A percentile compares a stretch with the other conserved stretches of the same genome.
Evolutionary conservation across 2,797 vertebrate genomes (phyloP).

Genomic region (Paedocypris micromegethes): DNA sequence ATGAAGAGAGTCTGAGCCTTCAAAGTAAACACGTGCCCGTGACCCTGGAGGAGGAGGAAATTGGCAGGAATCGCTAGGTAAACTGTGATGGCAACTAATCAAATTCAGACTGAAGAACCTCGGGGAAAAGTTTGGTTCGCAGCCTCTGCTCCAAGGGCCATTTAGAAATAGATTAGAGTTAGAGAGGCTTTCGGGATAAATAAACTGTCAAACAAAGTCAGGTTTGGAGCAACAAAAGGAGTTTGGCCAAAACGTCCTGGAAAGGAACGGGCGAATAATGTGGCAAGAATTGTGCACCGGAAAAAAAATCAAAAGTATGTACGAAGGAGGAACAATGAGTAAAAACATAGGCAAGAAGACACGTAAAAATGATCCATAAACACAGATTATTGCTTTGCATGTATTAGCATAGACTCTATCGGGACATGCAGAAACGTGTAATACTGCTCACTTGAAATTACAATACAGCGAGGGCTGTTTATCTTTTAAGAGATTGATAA

Average conservation of each 20-base stretch:
- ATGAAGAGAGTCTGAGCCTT: constrained; percentile 54
- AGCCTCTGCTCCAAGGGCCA: constrained; percentile 18
- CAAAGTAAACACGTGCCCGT: constrained; percentile 58
- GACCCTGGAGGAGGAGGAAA: constrained; percentile 37
- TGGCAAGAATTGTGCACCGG: too few relatives aligned
- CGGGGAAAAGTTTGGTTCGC: constrained; percentile 16
- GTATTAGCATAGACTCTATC: constrained; percentile 60
- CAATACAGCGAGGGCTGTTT: constrained; percentile 72
- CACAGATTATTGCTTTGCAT: constrained; percentile 62
- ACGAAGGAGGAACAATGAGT: constrained; percentile 40
- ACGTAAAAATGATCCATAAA: constrained; percentile 50
- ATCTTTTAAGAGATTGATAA: constrained; percentile 73
- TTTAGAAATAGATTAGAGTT: constrained; percentile 27
- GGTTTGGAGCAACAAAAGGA: too few relatives aligned
- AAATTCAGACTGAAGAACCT: constrained; percentile 30
- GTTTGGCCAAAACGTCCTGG: too few relatives aligned
- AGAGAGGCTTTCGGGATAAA: constrained; percentile 9
- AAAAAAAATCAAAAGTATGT: constrained; percentile 49
- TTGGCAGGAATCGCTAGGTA: constrained; percentile 31
- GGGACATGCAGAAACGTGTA: constrained; percentile 58
- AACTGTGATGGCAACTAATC: constrained; percentile 44
- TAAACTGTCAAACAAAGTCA: background rate
- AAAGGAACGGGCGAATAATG: too few relatives aligned
- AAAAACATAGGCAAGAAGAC: too few relatives aligned
- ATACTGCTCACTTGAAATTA: constrained; percentile 71